These are phyloP conservation scores for Dasypus novemcinctus DNA, from an alignment of 2,113 vertebrate species.

Conservation along the genomic window DNA sequence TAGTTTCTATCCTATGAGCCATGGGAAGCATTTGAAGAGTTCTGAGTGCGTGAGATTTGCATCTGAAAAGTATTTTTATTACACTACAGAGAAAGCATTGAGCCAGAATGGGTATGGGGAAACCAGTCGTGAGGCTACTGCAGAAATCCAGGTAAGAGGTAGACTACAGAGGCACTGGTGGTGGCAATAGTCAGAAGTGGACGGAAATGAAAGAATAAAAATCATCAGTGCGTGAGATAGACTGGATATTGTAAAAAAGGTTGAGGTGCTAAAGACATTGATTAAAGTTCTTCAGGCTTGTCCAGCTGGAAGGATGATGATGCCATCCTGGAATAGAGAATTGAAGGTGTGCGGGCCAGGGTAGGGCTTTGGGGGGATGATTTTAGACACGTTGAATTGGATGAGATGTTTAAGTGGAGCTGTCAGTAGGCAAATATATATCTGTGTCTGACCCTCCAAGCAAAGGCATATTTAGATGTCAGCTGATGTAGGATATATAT, in stretches of 20 bases:
- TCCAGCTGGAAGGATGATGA: neutral
- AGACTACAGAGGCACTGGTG: neutral
- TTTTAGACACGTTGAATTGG: neutral
- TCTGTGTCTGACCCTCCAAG: neutral
- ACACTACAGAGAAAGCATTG: neutral
- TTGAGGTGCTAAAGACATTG: neutral
- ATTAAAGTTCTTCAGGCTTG: neutral
- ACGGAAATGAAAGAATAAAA: neutral
- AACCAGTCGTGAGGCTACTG: neutral
- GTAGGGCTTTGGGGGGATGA: neutral
- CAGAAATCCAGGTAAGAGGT: neutral
- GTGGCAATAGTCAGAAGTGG: neutral
- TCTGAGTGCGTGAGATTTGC: neutral
- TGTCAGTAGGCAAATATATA: neutral
- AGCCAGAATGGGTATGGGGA: neutral
- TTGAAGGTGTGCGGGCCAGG: neutral
- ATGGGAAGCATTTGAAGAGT: neutral
- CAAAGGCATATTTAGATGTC: neutral
- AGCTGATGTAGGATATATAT: neutral
- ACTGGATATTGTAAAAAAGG: neutral
- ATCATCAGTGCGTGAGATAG: neutral
- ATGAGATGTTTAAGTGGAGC: neutral
- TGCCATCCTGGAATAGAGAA: neutral
- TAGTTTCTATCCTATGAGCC: neutral
- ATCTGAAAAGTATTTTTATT: neutral